Conservation (phyloP, 1,140 invertebrate species). For the Pararge aegeria region DNA sequence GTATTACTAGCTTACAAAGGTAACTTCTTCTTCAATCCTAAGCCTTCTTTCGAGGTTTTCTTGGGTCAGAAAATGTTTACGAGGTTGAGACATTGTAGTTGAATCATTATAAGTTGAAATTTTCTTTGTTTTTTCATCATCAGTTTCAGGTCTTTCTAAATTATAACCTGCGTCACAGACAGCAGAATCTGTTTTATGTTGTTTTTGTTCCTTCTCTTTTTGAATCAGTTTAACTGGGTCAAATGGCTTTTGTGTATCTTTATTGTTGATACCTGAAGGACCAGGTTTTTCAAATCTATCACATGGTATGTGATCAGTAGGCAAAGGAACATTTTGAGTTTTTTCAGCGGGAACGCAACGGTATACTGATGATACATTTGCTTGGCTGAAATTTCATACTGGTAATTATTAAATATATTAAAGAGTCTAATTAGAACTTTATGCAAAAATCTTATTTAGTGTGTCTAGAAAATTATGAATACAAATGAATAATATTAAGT, state of each 20-base stretch:
- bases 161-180: not conserved
- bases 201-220: conserved; percentile 32
- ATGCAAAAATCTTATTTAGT: no score
- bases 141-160: conserved; percentile 11
- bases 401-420: not conserved
- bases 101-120: not conserved
- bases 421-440: no score
- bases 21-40: conserved; percentile 69
- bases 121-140: conserved; percentile 22
- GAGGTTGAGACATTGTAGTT: not conserved
- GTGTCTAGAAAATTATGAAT: conserved; percentile 6
- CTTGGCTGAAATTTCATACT: conserved; percentile 66
- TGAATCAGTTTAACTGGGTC: conserved; percentile 47
- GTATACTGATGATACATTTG: conserved; percentile 81
- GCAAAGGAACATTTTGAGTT: not conserved
- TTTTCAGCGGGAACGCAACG: conserved; percentile 36
- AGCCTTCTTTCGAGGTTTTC: conserved; percentile 59
- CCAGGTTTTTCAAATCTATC: conserved; percentile 13
- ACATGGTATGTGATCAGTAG: not conserved
- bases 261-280: conserved; percentile 27
- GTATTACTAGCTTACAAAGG: conserved; percentile 69
- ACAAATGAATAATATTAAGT: not conserved
- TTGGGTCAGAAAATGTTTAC: conserved; percentile 30
- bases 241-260: conserved; percentile 26
- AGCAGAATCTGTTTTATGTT: conserved; percentile 14